Evolutionary conservation across 2,113 vertebrate species (phyloP).

Genomic region (Prunella himalayana): DNA sequence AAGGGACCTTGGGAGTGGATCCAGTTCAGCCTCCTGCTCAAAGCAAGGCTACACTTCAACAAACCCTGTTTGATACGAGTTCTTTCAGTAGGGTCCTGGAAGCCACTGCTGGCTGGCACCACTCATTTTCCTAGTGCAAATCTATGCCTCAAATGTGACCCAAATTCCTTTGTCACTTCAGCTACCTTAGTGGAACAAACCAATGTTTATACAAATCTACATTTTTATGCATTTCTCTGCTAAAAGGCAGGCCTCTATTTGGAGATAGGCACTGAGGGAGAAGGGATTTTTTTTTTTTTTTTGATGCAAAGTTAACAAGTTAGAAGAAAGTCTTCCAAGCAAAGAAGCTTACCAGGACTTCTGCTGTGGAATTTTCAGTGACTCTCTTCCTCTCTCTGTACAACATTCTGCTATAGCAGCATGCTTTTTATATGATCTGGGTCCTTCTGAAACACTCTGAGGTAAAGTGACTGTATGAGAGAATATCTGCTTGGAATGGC

Average conservation of each 20-base stretch:
- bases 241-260: not conserved
- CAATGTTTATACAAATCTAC: not conserved
- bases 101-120: not conserved
- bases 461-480: not conserved
- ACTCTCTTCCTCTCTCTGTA: not conserved
- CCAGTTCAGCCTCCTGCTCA: not conserved
- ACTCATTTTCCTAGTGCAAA: not conserved
- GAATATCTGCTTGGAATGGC: not conserved
- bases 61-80: not conserved
- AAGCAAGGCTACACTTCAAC: not conserved
- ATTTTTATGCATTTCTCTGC: not conserved
- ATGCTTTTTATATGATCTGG: not conserved
- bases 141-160: not conserved
- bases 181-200: not conserved
- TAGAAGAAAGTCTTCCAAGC: not conserved
- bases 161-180: not conserved
- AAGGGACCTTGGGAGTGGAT: not conserved
- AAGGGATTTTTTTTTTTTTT: not conserved
- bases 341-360: not conserved
- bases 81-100: not conserved
- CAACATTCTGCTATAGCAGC: not conserved
- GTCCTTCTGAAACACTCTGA: not conserved
- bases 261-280: not conserved
- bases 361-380: not conserved
- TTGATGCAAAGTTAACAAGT: not conserved